A percentile compares a stretch with the other conserved stretches of the same genome.
These are phyloP conservation scores for Cuculus canorus DNA, from an alignment of 2,797 vertebrate genomes.

Conservation along the genomic window DNA sequence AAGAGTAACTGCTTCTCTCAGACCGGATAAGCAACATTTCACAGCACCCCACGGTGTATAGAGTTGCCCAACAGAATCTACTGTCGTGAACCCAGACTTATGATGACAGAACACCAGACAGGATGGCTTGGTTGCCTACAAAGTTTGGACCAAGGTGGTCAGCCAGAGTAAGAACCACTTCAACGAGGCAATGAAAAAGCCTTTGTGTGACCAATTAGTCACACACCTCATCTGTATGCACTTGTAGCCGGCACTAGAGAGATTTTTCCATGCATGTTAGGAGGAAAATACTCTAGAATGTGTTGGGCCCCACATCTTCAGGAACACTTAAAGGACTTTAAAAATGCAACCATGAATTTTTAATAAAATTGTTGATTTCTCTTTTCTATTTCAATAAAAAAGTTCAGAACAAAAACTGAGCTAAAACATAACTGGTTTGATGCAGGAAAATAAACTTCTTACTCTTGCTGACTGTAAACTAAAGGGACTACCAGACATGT, in stretches of 20 bases:
- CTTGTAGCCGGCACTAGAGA: not conserved
- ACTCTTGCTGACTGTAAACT: not conserved
- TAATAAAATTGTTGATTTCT: not conserved
- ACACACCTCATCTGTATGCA: rapidly evolving
- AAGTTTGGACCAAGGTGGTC: not conserved
- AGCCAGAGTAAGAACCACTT: not conserved
- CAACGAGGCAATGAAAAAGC: not conserved
- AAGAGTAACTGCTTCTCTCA: not conserved
- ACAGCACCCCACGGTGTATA: not conserved
- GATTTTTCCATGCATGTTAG: not conserved
- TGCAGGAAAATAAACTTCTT: not conserved
- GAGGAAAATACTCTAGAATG: not conserved
- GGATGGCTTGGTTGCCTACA: rapidly evolving
- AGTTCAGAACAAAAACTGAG: not conserved
- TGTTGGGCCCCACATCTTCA: not conserved
- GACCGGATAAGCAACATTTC: not conserved
- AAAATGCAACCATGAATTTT: not conserved
- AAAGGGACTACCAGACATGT: not conserved
- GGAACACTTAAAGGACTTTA: not conserved
- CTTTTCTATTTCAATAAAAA: not conserved
- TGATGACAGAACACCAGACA: not conserved
- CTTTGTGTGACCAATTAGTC: not conserved
- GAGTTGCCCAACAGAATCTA: not conserved
- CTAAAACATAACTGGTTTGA: not conserved
- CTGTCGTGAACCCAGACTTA: not conserved